phyloP scores from a whole-genome alignment of 1,140 invertebrate species.

The Hydropsyche tenuis region DNA sequence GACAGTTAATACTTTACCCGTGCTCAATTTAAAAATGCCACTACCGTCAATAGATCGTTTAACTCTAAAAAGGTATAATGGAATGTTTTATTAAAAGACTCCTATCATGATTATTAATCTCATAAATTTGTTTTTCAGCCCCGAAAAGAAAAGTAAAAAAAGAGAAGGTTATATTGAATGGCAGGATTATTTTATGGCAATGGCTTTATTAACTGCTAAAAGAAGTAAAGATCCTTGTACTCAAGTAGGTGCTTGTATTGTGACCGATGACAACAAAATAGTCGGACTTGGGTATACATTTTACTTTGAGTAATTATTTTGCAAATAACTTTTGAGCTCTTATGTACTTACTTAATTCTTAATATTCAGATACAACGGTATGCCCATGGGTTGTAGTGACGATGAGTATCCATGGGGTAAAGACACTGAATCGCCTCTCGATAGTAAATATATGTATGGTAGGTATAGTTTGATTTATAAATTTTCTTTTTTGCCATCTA shows the following conservation, averaged over 20 bases:
- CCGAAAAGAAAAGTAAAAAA: constrained; percentile 30
- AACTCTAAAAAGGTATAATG: too few relatives aligned
- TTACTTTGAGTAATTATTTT: background rate
- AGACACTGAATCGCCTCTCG: constrained; percentile 62
- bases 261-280: constrained; percentile 87
- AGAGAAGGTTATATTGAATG: constrained; percentile 64
- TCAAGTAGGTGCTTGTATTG: constrained; percentile 94
- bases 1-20: too few relatives aligned
- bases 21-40: too few relatives aligned
- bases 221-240: constrained; percentile 92
- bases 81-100: too few relatives aligned
- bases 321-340: background rate
- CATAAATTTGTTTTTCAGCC: too few relatives aligned
- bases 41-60: too few relatives aligned
- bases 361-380: constrained; percentile 85
- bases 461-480: constrained; percentile 50
- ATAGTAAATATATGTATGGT: constrained; percentile 89
- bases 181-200: constrained; percentile 95
- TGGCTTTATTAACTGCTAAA: constrained; percentile 81
- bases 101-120: too few relatives aligned
- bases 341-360: background rate
- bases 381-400: constrained; percentile 88
- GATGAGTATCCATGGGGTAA: constrained; percentile 89
- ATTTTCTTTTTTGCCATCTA: too few relatives aligned
- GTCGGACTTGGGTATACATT: constrained; percentile 78